Conservation (phyloP, 2,888 invertebrate species). For the Toxonevra muliebris region DNA sequence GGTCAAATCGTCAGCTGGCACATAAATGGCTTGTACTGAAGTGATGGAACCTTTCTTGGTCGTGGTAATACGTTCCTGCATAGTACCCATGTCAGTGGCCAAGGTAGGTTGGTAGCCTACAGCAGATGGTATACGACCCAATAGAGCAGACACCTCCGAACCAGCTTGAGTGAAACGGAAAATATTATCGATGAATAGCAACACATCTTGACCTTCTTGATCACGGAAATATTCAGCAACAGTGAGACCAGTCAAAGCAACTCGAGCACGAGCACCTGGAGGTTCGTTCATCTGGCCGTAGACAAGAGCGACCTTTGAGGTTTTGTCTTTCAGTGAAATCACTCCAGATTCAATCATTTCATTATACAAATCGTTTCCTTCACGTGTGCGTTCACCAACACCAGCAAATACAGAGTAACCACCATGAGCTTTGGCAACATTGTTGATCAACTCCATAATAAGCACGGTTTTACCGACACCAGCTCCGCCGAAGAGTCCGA, state of each 20-base stretch:
- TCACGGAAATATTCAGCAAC: slow-evolving; percentile 96
- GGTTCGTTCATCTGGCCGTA: slow-evolving; percentile 98
- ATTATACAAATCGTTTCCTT: slow-evolving; percentile 93
- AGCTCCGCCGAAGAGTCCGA: slow-evolving; percentile 91
- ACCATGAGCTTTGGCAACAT: slow-evolving; percentile 93
- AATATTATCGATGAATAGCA: slow-evolving; percentile 95
- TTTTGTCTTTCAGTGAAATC: slow-evolving; percentile 87
- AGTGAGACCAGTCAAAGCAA: slow-evolving; percentile 89
- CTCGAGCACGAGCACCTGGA: slow-evolving; percentile 92
- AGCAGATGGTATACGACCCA: slow-evolving; percentile 94
- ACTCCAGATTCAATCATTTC: slow-evolving; percentile 96
- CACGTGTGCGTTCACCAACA: slow-evolving; percentile 92
- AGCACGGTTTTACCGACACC: slow-evolving; percentile 94
- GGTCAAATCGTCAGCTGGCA: slow-evolving; percentile 94
- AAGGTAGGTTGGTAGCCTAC: slow-evolving; percentile 95
- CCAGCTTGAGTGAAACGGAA: slow-evolving; percentile 93
- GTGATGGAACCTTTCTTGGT: slow-evolving; percentile 94
- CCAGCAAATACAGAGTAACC: slow-evolving; percentile 96
- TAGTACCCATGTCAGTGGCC: slow-evolving; percentile 95
- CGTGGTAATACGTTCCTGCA: slow-evolving; percentile 96
- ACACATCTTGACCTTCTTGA: slow-evolving; percentile 90
- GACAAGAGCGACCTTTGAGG: slow-evolving; percentile 84
- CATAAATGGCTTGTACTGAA: slow-evolving; percentile 93
- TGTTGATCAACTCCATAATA: slow-evolving; percentile 95
- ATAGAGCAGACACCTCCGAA: slow-evolving; percentile 86